Evolutionary conservation across 2,888 invertebrate genomes (phyloP), one percentile per base, ranked within the genome.

Genomic region (Byasa hedistus): DNA sequence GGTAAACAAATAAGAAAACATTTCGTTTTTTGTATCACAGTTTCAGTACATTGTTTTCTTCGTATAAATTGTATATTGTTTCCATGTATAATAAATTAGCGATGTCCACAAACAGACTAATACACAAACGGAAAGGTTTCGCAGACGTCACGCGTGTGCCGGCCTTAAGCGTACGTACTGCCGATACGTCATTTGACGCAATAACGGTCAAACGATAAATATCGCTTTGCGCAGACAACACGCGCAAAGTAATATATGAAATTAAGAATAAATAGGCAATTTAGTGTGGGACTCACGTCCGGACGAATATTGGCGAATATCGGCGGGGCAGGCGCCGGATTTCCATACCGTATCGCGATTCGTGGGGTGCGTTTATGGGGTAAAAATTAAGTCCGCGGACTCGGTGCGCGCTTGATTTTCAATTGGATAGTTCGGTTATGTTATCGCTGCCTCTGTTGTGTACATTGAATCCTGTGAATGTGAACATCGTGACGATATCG

Each of bases 241-340:
- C 84, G 87, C 90, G 88, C 87, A 90, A 89, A 90, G 91, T 92
- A 92, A 92, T 92, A 91, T 92, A 92, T 92, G 92, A 92, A 91
- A 91, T 92, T 87, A 90, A 89, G 92, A 91, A 92, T 92, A 92
- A 92, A 92, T 91, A 92, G 92, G 91, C 92, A 88, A 91, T 92
- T 92, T 90, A 86, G 88, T 86, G 82, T 81, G 85, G 82, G 81
- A 79, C 90, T 81, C 92, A 92, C 92, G 92, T 92, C 77, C 84
- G 74, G 71, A 86, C 88, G 91, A 89, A 89, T 87, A 90, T 89
- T 84, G 87, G 86, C 89, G 91, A 92, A 90, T 91, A 91, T 88
- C 79, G 89, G 88, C 89, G 89, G 84, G 84, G 85, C 85, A 83
- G 79, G 79, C 77, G 80, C 72, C 82, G 84, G 82, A 91, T 91